Conservation (phyloP, 1,140 invertebrate genomes). For the Pachypeltis micranthus region DNA sequence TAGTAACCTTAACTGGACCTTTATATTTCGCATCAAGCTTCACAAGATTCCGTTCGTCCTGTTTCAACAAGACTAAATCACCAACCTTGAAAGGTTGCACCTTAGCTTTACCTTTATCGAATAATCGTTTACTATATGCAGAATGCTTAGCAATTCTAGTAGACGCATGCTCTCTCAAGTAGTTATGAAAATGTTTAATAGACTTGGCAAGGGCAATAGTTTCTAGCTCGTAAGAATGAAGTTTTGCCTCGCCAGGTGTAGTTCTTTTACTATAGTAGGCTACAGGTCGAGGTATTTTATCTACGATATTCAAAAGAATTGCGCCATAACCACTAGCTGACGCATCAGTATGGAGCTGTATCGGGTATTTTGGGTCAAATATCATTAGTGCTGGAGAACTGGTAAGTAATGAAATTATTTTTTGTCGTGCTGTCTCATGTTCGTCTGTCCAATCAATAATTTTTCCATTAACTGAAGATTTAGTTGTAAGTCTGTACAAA, state of each 20-base stretch:
- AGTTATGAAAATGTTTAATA: not conserved
- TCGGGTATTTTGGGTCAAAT: slow-evolving; percentile 29
- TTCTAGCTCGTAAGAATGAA: not conserved
- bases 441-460: not conserved
- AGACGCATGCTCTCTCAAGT: not conserved
- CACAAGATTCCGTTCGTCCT: not conserved
- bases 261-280: slow-evolving; percentile 1
- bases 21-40: not conserved
- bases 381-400: slow-evolving; percentile 30
- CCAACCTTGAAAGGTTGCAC: slow-evolving; percentile 8
- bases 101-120: slow-evolving; percentile 3
- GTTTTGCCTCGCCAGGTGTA: not conserved
- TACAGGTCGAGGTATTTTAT: slow-evolving; percentile 25
- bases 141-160: not conserved
- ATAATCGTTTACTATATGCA: not conserved
- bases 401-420: slow-evolving; percentile 17
- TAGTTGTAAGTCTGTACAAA: slow-evolving; percentile 17
- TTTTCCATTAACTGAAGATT: not conserved
- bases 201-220: not conserved
- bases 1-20: slow-evolving; percentile 1
- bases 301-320: slow-evolving; percentile 17
- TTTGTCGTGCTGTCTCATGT: not conserved
- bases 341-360: slow-evolving; percentile 30
- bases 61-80: not conserved
- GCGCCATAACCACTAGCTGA: slow-evolving; percentile 22